Evolutionary conservation across 2,888 invertebrate genomes (phyloP), one percentile per base, ranked within the genome.

Genomic region (Pyrochroa serraticornis): DNA sequence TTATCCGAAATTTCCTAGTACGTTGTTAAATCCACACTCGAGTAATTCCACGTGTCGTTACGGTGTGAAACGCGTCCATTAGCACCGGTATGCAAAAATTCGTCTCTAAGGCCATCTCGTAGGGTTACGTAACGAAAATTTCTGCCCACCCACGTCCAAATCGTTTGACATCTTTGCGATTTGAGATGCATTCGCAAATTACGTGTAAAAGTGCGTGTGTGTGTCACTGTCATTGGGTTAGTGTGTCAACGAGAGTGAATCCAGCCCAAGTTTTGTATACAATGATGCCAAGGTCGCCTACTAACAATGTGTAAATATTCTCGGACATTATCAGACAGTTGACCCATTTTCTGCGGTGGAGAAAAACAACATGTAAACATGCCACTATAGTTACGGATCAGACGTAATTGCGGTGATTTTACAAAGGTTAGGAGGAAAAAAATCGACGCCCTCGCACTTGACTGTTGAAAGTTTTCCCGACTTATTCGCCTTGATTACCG

Each of bases 221-320:
- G 63, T 72, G 71, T 72, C 72, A 72, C 70, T 72, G 72, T 71
- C 71, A 75, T 71, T 77, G 71, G 76, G 74, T 72, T 61, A 73
- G 68, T 74, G 64, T 71, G 73, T 73, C 74, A 71, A 65, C 65
- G 72, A 74, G 71, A 75, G 74, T 72, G 75, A 75, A 75, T 74
- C 72, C 69, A 71, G 69, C 67, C 64, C 64, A 66, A 65, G 62
- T 63, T 57, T 62, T 55, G 55, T 50, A 55, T 62, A 57, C 65
- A 68, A 65, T 66, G 63, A 60, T 66, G 66, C 52, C 66, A 68
- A 58, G 61, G 61, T 51, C 58, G 55, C 43, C 45, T 34, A 44
- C 58, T 62, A 63, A 62, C 62, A 52, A 52, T 62, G 51, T 51
- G 63, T 62, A 64, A 67, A 67, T 66, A 63, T 60, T 46, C 57